Evolutionary conservation across 2,113 vertebrate species (phyloP).

Genomic region (Notothenia rossii): DNA sequence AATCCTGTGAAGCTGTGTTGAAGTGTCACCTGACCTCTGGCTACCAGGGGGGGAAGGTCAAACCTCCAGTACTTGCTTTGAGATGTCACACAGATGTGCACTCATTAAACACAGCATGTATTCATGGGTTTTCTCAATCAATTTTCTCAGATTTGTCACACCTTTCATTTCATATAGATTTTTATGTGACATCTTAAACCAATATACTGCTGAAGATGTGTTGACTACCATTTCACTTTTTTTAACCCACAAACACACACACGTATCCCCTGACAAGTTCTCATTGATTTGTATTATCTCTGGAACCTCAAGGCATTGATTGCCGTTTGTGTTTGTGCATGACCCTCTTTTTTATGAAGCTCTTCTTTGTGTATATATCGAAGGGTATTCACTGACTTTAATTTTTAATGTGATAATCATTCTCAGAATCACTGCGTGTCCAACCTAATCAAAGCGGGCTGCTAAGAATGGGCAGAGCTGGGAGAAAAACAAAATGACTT

Average conservation of each 20-base stretch:
- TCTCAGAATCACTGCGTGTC: not conserved
- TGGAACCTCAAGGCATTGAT: slow-evolving; percentile 4
- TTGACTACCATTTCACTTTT: not conserved
- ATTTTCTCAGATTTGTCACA: not conserved
- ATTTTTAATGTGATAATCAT: not conserved
- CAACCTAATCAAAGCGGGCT: slow-evolving; percentile 9
- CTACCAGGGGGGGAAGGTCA: not conserved
- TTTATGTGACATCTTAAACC: not conserved
- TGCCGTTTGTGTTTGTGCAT: slow-evolving; percentile 1
- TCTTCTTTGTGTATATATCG: slow-evolving; percentile 12
- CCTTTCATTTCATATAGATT: slow-evolving; percentile 15
- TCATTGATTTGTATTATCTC: slow-evolving; percentile 38
- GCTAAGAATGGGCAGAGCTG: not conserved
- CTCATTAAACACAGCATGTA: not conserved
- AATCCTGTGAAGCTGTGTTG: not conserved
- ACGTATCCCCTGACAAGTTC: slow-evolving; percentile 8
- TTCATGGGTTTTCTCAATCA: not conserved
- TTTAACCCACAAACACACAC: not conserved
- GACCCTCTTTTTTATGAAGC: not conserved
- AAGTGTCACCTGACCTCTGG: slow-evolving; percentile 22
- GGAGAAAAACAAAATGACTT: not conserved
- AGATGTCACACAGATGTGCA: not conserved
- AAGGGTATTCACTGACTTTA: not conserved
- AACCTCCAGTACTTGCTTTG: not conserved
- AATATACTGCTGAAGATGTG: not conserved